A percentile compares a stretch with the other conserved stretches of the same genome.
phyloP scores from a whole-genome alignment of 2,888 invertebrate genomes.

The Drosophila robusta region DNA sequence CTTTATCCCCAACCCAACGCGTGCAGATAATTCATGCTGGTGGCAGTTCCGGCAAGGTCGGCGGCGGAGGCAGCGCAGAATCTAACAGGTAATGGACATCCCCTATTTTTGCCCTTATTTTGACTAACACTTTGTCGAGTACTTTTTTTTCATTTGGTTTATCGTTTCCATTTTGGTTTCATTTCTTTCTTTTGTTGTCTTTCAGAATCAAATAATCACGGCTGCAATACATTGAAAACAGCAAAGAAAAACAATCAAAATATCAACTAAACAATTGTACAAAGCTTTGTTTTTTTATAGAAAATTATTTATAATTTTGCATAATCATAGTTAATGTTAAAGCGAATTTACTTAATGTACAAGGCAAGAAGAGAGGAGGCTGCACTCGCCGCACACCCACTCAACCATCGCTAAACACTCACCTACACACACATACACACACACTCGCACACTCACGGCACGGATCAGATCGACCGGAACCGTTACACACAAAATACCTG shows the following conservation, averaged over 20 bases:
- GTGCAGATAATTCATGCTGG: constrained; percentile 88
- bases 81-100: constrained; percentile 86
- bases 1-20: constrained; percentile 52
- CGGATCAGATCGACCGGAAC: constrained; percentile 26
- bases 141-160: constrained; percentile 32
- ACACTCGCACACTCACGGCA: constrained; percentile 33
- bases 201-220: constrained; percentile 72
- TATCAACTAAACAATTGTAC: constrained; percentile 64
- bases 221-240: constrained; percentile 53
- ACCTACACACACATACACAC: constrained; percentile 23
- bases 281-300: constrained; percentile 67
- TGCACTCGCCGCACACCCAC: constrained; percentile 63
- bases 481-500: constrained; percentile 66
- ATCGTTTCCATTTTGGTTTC: constrained; percentile 53
- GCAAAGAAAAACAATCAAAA: constrained; percentile 30
- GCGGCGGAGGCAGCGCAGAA: constrained; percentile 85
- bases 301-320: constrained; percentile 68
- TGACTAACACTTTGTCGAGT: constrained; percentile 31
- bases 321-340: constrained; percentile 38
- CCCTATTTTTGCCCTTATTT: background rate
- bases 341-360: constrained; percentile 47
- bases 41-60: constrained; percentile 85
- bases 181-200: constrained; percentile 60
- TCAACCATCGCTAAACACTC: constrained; percentile 11
- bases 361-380: constrained; percentile 28